These are phyloP conservation scores for Onychostoma macrolepis DNA, from an alignment of 2,113 vertebrate genomes.

Conservation along the genomic window DNA sequence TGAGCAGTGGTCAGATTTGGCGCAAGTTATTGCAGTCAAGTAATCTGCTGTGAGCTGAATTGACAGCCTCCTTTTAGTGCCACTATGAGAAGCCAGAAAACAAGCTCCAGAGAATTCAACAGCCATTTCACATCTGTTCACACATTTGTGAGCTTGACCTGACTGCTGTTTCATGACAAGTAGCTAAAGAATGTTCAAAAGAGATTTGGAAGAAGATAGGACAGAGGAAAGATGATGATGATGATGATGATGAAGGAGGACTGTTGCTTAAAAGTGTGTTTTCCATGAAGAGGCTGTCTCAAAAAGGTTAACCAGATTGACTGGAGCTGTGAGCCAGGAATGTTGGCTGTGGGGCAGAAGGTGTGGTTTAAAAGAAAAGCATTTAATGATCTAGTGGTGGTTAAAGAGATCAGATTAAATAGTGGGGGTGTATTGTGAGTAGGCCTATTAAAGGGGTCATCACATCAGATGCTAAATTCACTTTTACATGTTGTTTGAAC, in stretches of 20 bases:
- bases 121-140: slow-evolving; percentile 41
- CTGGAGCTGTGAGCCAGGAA: not conserved
- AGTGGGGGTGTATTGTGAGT: not conserved
- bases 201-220: not conserved
- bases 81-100: slow-evolving; percentile 36
- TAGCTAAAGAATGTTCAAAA: not conserved
- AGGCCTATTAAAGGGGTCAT: too few species aligned
- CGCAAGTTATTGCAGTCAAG: not conserved
- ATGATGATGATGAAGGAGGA: not conserved
- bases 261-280: not conserved
- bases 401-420: not conserved
- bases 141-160: slow-evolving; percentile 21
- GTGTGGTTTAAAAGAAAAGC: slow-evolving; percentile 10
- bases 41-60: not conserved
- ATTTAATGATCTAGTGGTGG: not conserved
- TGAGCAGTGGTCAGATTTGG: not conserved
- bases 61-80: slow-evolving; percentile 32
- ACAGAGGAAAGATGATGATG: not conserved
- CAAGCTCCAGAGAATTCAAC: slow-evolving; percentile 19
- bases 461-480: too few species aligned
- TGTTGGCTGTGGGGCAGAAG: not conserved
- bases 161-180: slow-evolving; percentile 29
- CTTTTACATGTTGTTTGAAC: too few species aligned
- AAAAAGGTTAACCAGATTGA: not conserved
- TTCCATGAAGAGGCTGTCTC: not conserved